Evolutionary conservation across 2,113 vertebrate species (phyloP).

Genomic region (Noturus placidus): DNA sequence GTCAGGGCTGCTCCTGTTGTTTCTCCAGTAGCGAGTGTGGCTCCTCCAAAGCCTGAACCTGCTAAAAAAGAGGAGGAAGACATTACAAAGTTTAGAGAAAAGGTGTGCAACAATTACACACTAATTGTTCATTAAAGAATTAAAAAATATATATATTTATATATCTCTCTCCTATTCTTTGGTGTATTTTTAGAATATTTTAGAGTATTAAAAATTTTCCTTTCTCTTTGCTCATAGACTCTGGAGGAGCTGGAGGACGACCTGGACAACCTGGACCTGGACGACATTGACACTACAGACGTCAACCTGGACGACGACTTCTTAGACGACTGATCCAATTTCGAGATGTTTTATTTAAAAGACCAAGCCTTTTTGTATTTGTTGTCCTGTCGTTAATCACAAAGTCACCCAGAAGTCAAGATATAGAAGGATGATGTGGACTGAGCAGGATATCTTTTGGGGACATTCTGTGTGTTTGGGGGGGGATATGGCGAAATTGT

Average conservation of each 20-base stretch:
- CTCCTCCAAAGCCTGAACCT: constrained; percentile 41
- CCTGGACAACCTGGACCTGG: constrained; percentile 93
- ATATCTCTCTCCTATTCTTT: background rate
- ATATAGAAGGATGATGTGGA: background rate
- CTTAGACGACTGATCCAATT: constrained; percentile 74
- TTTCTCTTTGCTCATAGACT: constrained; percentile 63
- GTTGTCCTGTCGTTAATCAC: constrained; percentile 3
- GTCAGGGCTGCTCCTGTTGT: constrained; percentile 29
- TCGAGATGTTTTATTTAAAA: constrained; percentile 50
- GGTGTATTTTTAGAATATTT: background rate
- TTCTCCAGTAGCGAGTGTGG: constrained; percentile 44
- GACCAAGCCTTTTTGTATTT: constrained; percentile 56
- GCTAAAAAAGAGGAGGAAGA: constrained; percentile 34
- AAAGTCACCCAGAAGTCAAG: background rate
- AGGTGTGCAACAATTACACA: background rate
- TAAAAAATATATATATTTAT: no score
- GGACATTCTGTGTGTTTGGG: background rate
- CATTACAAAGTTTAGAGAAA: constrained; percentile 27
- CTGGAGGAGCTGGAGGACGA: constrained; percentile 92
- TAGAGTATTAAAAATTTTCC: constrained; percentile 22
- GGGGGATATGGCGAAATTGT: background rate
- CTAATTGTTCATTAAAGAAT: no score
- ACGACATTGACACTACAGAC: constrained; percentile 95
- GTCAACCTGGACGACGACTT: constrained; percentile 97
- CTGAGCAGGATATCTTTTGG: background rate